Conservation (phyloP, 2,888 invertebrate species). For the Taphrorychus bicolor region DNA sequence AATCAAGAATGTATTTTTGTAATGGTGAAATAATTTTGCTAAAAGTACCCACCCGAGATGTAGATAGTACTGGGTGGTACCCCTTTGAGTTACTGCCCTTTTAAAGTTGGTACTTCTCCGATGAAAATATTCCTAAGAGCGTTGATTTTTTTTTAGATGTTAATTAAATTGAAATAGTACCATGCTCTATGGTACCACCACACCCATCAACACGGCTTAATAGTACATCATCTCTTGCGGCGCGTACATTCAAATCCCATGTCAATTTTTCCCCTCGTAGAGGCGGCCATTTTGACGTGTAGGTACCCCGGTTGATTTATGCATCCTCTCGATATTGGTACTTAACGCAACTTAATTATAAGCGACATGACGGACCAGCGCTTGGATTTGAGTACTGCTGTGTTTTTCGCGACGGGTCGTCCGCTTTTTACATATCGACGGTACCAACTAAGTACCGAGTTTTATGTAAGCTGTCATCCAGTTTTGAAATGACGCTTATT, state of each 20-base stretch:
- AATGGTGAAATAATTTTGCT: no score
- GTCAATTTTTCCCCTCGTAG: constrained; percentile 12
- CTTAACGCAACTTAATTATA: constrained; percentile 33
- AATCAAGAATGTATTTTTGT: no score
- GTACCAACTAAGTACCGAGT: background rate
- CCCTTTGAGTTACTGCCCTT: no score
- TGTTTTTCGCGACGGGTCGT: constrained; percentile 7
- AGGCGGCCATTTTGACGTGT: constrained; percentile 25
- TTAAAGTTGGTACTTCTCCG: no score
- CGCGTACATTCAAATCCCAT: constrained; percentile 25
- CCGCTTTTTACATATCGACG: background rate
- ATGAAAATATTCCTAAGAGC: no score
- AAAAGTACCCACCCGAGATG: no score
- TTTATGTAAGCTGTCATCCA: background rate
- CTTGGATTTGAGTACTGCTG: background rate
- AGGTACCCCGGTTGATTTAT: constrained; percentile 29
- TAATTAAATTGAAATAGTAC: no score
- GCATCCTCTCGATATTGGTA: constrained; percentile 17
- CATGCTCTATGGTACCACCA: no score
- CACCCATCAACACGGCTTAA: background rate
- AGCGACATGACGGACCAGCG: constrained; percentile 24
- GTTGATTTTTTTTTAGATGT: no score
- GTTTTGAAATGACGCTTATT: no score
- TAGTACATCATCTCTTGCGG: background rate
- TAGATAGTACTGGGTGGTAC: no score